Conservation (phyloP, 2,797 vertebrate species). For the Coreius guichenoti region DNA sequence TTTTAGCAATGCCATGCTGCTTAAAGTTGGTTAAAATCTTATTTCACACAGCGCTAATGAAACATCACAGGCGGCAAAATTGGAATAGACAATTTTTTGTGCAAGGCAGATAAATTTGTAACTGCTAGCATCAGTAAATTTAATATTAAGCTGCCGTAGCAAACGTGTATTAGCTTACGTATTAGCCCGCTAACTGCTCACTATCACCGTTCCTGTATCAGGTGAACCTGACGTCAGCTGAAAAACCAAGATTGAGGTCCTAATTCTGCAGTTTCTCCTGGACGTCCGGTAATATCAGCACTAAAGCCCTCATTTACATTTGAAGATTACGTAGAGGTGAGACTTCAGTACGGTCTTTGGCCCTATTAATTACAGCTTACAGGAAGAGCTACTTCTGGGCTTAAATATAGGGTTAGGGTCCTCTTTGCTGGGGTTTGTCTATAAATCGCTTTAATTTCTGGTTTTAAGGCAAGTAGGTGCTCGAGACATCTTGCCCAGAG, state of each 20-base stretch:
- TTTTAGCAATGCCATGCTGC: slow-evolving; percentile 24
- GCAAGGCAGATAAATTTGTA: slow-evolving; percentile 28
- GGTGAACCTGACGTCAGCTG: slow-evolving; percentile 36
- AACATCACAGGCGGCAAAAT: slow-evolving; percentile 4
- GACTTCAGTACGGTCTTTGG: slow-evolving; percentile 51
- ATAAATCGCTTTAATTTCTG: slow-evolving; percentile 65
- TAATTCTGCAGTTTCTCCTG: slow-evolving; percentile 57
- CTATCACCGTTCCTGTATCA: slow-evolving; percentile 36
- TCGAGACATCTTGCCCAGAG: slow-evolving; percentile 38
- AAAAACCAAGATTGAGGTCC: slow-evolving; percentile 58
- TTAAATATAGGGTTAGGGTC: slow-evolving; percentile 61
- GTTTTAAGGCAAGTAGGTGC: slow-evolving; percentile 58
- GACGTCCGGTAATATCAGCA: slow-evolving; percentile 55
- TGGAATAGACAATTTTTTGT: slow-evolving; percentile 14
- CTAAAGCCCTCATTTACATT: slow-evolving; percentile 63
- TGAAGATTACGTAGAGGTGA: slow-evolving; percentile 56
- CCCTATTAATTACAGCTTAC: slow-evolving; percentile 64
- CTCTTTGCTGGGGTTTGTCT: slow-evolving; percentile 56
- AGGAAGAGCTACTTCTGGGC: slow-evolving; percentile 48
- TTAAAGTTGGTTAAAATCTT: slow-evolving; percentile 30
- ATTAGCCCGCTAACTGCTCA: slow-evolving; percentile 22
- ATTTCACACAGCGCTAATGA: slow-evolving; percentile 25
- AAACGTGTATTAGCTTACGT: slow-evolving; percentile 14
- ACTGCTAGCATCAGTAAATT: slow-evolving; percentile 34
- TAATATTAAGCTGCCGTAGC: slow-evolving; percentile 37